Conservation (phyloP, 2,113 vertebrate species). For the Brachypodius melanocephalos region DNA sequence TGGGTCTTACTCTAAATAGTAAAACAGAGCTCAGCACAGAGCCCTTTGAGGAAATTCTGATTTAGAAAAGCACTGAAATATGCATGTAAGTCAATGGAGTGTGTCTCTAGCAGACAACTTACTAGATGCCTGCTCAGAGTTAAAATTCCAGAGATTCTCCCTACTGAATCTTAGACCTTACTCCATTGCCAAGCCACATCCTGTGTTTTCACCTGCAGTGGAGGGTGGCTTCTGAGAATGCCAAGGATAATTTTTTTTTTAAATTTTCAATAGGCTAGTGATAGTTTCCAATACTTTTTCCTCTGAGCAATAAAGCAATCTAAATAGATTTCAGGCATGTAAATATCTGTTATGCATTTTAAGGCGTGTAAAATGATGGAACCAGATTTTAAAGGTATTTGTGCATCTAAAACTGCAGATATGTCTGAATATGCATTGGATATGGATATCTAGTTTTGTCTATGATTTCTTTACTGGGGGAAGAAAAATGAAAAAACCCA, state of each 20-base stretch:
- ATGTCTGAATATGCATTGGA: neutral
- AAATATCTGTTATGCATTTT: neutral
- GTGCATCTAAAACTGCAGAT: neutral
- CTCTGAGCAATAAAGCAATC: neutral
- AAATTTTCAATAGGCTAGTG: neutral
- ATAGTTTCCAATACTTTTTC: neutral
- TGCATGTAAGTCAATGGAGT: neutral
- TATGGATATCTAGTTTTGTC: neutral
- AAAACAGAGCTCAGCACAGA: neutral
- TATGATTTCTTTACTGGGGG: neutral
- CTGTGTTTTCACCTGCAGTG: neutral
- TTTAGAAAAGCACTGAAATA: constrained; percentile 47
- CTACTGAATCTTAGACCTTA: neutral
- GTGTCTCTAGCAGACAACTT: neutral
- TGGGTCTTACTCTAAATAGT: neutral
- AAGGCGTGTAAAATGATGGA: neutral
- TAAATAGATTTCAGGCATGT: neutral
- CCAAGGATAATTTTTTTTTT: neutral
- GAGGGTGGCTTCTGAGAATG: neutral
- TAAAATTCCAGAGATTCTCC: neutral
- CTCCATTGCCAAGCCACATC: neutral
- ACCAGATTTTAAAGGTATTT: neutral
- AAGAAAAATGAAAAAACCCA: neutral
- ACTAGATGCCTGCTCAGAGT: neutral
- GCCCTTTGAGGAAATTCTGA: constrained; percentile 14